Base-by-base conservation (phyloP, 2,888 invertebrate species). In the Trichacis sp. region DNA sequence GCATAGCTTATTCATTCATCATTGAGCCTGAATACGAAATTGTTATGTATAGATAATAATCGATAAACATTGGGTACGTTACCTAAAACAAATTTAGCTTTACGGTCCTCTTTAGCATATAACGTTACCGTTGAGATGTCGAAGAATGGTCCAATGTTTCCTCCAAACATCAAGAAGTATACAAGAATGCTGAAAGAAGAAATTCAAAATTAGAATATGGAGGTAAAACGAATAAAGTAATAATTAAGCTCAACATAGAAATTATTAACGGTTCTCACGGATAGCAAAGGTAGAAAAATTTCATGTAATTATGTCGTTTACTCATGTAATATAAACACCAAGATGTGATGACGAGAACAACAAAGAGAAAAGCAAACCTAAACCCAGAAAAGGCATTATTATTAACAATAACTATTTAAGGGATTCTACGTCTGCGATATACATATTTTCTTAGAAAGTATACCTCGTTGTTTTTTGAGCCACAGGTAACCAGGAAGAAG, bases 231-330 rank as follows among this genome's bases (percentile, higher is more conserved):
- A 29, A 9, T 29, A 29, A 29, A 29, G 9, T 50, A 50, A 38
- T 55, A 64, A 5, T 33, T 49, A 24, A 18, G n/a, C n/a, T n/a
- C 56, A 33, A 11, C 15, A 46, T 45, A 20, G 40, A 59, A 51
- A 49, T 49, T 70, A n/a, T n/a, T 85, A 9, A 29, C 9, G 33
- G 9, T n/a, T 91, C 95, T 91, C 88, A 96, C 96, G 96, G 96
- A 86, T 96, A 97, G 73, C 92, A 90, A 9, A 97, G 87, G 78
- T 93, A 94, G 78, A 96, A 90, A 73, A 95, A 90, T 76, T 94
- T 92, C 70, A 94, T 87, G 3, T 92, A 84, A 19, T 92, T 90
- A 84, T 95, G 92, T 73, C 91, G 91, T 68, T 92, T 87, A 75
- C 91, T 87, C 74, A 96, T 89, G 79, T 90, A 88, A 75, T 90